Conservation (phyloP, 2,888 invertebrate species). For the Cephus nigrinus region DNA sequence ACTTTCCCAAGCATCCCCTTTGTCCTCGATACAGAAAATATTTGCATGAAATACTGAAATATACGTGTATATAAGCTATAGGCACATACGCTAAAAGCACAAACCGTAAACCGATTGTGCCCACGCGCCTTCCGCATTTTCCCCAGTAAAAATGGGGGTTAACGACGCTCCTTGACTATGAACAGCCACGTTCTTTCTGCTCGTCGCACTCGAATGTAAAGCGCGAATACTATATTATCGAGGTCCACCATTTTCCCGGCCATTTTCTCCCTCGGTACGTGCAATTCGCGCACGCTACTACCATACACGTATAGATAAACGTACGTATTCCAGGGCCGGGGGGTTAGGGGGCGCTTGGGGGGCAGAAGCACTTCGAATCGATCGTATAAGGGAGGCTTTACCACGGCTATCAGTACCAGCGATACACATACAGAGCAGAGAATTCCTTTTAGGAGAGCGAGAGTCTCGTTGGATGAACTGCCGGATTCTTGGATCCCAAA, state of each 20-base stretch:
- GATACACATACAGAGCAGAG: neutral
- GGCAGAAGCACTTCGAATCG: neutral
- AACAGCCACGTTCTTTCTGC: slow-evolving; percentile 7
- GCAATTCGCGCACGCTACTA: neutral
- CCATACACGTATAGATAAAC: neutral
- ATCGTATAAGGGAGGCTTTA: neutral
- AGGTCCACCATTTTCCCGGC: neutral
- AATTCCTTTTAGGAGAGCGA: neutral
- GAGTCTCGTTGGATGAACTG: neutral
- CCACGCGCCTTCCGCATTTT: neutral
- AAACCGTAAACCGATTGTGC: neutral
- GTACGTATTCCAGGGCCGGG: neutral
- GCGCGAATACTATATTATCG: slow-evolving; percentile 7
- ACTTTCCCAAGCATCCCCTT: neutral
- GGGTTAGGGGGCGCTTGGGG: neutral
- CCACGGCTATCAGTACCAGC: neutral
- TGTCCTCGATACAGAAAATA: neutral
- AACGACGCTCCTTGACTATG: slow-evolving; percentile 1
- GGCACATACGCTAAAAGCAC: neutral
- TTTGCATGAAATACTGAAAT: neutral
- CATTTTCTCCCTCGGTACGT: slow-evolving; percentile 2
- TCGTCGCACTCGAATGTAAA: slow-evolving; percentile 6
- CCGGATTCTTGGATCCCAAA: neutral
- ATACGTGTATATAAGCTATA: neutral
- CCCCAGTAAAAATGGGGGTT: neutral